A percentile compares a stretch with the other conserved stretches of the same genome.
phyloP scores from a whole-genome alignment of 1,140 invertebrate species.

The Drosophila repleta region DNA sequence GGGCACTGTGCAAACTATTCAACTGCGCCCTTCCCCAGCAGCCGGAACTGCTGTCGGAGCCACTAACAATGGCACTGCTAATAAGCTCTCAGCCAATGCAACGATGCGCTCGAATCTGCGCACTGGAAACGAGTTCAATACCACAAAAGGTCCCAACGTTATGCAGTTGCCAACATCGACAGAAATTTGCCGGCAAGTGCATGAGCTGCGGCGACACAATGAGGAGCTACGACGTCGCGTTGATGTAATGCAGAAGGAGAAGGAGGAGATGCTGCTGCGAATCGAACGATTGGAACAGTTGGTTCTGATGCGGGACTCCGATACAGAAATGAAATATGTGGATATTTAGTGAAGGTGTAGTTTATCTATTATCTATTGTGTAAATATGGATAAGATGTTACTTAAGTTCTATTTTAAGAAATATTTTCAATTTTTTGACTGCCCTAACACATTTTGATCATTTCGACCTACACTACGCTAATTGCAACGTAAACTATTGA shows the following conservation, averaged over 20 bases:
- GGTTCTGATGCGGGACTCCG: conserved; percentile 53
- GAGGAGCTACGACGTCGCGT: conserved; percentile 70
- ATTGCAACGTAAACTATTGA: conserved; percentile 26
- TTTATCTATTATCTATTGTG: conserved; percentile 41
- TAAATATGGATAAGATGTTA: conserved; percentile 48
- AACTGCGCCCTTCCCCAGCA: conserved; percentile 54
- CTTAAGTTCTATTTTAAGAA: conserved; percentile 15
- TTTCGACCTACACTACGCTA: conserved; percentile 26
- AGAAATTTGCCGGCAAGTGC: conserved; percentile 75
- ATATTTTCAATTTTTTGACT: conserved; percentile 22
- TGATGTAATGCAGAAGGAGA: conserved; percentile 60
- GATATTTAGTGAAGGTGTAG: conserved; percentile 51
- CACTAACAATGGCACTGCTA: conserved; percentile 48
- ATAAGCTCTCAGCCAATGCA: conserved; percentile 20
- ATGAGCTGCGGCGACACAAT: conserved; percentile 72
- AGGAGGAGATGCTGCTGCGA: conserved; percentile 66
- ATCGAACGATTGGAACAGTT: conserved; percentile 75
- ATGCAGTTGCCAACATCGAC: conserved; percentile 73
- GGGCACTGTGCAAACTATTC: conserved; percentile 69
- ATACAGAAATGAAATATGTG: conserved; percentile 57
- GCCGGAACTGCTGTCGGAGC: conserved; percentile 17
- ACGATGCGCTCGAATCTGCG: conserved; percentile 27
- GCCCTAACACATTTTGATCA: conserved; percentile 35
- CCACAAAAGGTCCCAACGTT: conserved; percentile 51
- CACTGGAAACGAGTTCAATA: conserved; percentile 24